Conservation (phyloP, 2,113 vertebrate genomes). For the Onychostruthus taczanowskii region DNA sequence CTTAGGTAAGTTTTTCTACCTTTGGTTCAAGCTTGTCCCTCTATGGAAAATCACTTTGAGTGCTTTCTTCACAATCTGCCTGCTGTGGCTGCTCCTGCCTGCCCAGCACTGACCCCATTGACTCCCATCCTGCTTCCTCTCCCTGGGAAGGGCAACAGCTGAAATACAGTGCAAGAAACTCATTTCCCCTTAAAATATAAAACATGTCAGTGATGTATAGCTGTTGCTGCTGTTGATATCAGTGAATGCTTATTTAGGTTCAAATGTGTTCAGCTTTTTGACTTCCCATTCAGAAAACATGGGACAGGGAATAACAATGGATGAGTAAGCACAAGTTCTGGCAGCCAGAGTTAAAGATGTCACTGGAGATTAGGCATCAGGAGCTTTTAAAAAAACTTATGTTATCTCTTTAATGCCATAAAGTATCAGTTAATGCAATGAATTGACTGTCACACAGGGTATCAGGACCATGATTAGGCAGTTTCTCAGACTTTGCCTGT, state of each 20-base stretch:
- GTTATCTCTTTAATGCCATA: neutral
- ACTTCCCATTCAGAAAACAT: neutral
- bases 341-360: neutral
- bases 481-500: neutral
- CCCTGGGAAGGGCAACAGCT: neutral
- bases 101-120: neutral
- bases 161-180: neutral
- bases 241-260: neutral
- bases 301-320: neutral
- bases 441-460: neutral
- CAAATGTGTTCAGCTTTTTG: neutral
- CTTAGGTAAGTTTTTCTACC: neutral
- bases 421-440: neutral
- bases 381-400: neutral
- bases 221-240: neutral
- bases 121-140: neutral
- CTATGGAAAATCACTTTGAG: neutral
- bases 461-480: neutral
- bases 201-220: neutral
- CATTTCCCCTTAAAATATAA: neutral
- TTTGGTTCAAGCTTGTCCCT: neutral
- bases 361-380: neutral
- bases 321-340: neutral
- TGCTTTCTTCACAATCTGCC: neutral
- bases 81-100: neutral